phyloP scores from a whole-genome alignment of 2,113 vertebrate genomes.

The Calidris pugnax region DNA sequence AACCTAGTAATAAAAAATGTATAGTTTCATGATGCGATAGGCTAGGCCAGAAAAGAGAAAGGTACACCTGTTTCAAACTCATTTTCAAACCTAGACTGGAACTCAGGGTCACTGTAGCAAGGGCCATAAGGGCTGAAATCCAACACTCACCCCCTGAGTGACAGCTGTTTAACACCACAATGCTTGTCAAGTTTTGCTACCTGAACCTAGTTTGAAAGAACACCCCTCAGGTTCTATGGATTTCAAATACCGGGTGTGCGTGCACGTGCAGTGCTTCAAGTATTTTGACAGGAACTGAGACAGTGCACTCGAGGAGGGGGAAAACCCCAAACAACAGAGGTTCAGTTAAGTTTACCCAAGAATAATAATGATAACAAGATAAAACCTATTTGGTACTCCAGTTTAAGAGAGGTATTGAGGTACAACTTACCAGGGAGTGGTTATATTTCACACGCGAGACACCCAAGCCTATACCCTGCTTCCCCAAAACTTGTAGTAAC shows the following conservation, averaged over 20 bases:
- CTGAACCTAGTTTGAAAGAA: neutral
- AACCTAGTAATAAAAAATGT: neutral
- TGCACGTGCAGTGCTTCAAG: neutral
- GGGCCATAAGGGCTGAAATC: neutral
- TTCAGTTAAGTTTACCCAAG: neutral
- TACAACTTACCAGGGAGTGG: neutral
- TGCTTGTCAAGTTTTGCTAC: neutral
- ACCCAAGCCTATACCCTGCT: neutral
- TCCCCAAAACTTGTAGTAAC: neutral
- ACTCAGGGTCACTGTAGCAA: neutral
- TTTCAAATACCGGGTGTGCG: no score
- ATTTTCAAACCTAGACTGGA: neutral
- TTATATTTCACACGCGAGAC: neutral
- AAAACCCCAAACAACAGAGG: neutral
- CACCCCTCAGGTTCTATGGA: accelerated
- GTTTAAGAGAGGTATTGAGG: neutral
- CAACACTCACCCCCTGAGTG: neutral
- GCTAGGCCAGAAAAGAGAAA: neutral
- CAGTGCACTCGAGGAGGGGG: neutral
- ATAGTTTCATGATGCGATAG: neutral
- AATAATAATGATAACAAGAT: neutral
- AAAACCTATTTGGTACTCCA: neutral
- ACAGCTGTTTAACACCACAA: neutral
- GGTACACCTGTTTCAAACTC: neutral
- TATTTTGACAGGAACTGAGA: neutral